These are phyloP conservation scores for Slavum lentiscoides DNA, from an alignment of 2,888 invertebrate genomes.

Conservation along the genomic window DNA sequence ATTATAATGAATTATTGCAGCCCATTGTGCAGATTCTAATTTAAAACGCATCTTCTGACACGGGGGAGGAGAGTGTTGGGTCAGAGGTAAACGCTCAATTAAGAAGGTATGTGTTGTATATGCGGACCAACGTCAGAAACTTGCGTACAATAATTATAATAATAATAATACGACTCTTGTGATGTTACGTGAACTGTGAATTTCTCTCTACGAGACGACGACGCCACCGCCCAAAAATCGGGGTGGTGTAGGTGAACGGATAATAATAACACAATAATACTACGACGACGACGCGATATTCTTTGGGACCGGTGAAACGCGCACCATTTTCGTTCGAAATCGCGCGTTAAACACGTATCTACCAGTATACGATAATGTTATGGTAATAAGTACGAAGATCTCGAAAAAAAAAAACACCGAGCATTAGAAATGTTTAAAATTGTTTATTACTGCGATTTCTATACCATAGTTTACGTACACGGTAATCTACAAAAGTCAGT, in stretches of 20 bases:
- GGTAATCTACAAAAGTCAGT: too few species aligned
- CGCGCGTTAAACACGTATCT: too few species aligned
- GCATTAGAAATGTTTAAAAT: too few species aligned
- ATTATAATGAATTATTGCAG: slow-evolving; percentile 9
- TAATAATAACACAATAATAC: slow-evolving; percentile 13
- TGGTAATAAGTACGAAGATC: too few species aligned
- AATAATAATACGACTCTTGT: not conserved
- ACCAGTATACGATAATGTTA: too few species aligned
- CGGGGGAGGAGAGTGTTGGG: not conserved
- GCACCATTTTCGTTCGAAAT: too few species aligned
- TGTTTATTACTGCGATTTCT: too few species aligned
- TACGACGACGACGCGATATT: too few species aligned
- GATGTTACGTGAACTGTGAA: slow-evolving; percentile 22
- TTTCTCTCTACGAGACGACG: slow-evolving; percentile 22
- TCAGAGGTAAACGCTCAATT: slow-evolving; percentile 48
- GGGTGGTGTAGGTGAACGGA: slow-evolving; percentile 35
- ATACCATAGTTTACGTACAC: too few species aligned
- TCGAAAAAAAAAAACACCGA: too few species aligned
- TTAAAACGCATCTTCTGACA: slow-evolving; percentile 26
- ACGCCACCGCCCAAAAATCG: slow-evolving; percentile 1
- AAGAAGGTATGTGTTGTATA: not conserved
- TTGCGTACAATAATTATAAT: too few species aligned
- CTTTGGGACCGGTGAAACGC: slow-evolving; percentile 26
- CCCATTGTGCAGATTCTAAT: slow-evolving; percentile 43
- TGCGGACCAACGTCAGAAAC: too few species aligned